Evolutionary conservation across 2,797 vertebrate species (phyloP).

Genomic region (Cynopterus sphinx): DNA sequence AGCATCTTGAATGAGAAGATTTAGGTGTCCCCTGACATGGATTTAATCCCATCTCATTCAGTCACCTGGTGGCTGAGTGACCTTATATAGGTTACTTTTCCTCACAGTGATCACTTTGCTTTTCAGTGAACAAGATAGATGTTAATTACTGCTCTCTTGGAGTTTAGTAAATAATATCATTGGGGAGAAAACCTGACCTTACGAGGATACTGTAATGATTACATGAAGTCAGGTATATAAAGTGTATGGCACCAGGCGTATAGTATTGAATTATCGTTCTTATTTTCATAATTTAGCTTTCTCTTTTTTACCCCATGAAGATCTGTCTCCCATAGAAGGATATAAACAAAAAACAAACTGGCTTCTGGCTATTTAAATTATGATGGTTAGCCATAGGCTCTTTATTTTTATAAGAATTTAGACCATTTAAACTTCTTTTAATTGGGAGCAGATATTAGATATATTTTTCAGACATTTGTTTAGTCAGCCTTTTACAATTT

Average conservation of each 20-base stretch:
- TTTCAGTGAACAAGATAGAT: background rate
- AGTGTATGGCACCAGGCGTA: background rate
- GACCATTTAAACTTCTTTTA: background rate
- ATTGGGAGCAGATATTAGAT: background rate
- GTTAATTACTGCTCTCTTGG: background rate
- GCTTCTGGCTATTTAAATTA: background rate
- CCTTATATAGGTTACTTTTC: background rate
- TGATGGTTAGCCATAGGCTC: background rate
- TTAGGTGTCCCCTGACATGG: background rate
- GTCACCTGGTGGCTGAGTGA: background rate
- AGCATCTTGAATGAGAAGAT: background rate
- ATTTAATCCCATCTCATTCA: background rate
- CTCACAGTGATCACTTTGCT: background rate
- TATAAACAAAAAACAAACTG: background rate
- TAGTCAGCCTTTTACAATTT: background rate
- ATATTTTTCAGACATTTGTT: background rate
- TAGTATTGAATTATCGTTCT: background rate
- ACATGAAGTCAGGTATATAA: background rate
- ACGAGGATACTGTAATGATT: background rate
- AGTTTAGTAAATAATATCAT: background rate
- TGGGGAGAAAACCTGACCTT: background rate
- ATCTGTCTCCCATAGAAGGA: background rate
- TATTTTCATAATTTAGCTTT: background rate
- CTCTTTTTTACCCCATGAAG: background rate
- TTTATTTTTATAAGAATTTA: constrained; percentile 12